Evolutionary conservation across 2,797 vertebrate genomes (phyloP).

Genomic region (Falco naumanni): DNA sequence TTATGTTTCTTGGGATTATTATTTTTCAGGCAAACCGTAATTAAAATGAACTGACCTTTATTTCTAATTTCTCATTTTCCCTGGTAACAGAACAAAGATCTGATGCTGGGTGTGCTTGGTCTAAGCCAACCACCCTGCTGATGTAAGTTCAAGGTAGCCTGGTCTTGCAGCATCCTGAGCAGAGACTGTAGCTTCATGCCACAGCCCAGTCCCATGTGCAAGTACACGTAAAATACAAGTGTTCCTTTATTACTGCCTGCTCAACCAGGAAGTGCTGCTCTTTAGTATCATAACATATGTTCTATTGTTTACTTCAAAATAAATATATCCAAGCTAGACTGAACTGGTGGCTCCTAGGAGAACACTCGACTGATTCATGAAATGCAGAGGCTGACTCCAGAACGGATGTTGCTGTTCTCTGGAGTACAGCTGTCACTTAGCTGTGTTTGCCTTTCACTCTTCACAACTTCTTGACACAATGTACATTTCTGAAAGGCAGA

Average conservation of each 20-base stretch:
- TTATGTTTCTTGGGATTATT: neutral
- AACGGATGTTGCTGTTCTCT: neutral
- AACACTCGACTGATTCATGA: neutral
- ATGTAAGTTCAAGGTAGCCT: neutral
- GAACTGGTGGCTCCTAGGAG: neutral
- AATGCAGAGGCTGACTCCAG: neutral
- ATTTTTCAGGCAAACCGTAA: neutral
- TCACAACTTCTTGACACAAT: neutral
- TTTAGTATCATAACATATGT: neutral
- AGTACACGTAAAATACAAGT: rapidly evolving
- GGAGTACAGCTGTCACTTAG: slow-evolving; percentile 27
- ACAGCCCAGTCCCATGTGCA: neutral
- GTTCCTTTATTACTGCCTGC: neutral
- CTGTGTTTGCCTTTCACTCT: neutral
- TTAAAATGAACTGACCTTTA: neutral
- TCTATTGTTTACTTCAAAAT: slow-evolving; percentile 33
- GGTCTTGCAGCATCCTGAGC: neutral
- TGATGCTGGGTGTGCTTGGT: neutral
- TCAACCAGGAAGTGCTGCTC: neutral
- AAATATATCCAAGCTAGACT: neutral
- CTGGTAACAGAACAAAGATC: neutral
- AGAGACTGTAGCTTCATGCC: neutral
- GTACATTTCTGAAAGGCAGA: neutral
- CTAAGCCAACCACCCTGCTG: neutral
- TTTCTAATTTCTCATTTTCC: neutral